Base-by-base conservation (phyloP, 2,888 invertebrate genomes). In the Geotrupes spiniger region DNA sequence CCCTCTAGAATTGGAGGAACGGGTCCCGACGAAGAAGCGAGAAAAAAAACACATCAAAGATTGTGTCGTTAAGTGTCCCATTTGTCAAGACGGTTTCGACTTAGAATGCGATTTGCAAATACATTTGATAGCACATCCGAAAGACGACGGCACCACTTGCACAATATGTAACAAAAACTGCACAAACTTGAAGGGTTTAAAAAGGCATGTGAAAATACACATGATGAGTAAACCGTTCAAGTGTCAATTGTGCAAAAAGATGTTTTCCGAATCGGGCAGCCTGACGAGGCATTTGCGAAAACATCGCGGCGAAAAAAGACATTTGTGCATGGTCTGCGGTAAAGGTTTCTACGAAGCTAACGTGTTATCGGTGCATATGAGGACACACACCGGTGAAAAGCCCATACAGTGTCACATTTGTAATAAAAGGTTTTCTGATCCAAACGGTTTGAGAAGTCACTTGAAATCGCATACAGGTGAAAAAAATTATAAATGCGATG, bases 301-400 rank as follows among this genome's bases (percentile, higher is more conserved):
- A 45, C 69, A 69, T 48, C 52, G 52, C n/a, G 69, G 69, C 1
- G 68, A 69, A 51, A 69, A 65, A 39, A 49, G 64, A 16, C 66
- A 69, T 52, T 54, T 68, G n/a, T 69, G 69, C 41, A 60, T 60
- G 1, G 57, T 64, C 5, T 69, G 69, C 47, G 68, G 68, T 2
- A 69, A 68, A 53, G 63, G 68, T 2, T 69, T 69, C 53, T 69
- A 68, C 42, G 69, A 69, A 52, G 62, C 66, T 4, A 68, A 65
- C 38, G 66, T 67, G n/a, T 53, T 69, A 14, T 55, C 62, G 1
- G 59, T 68, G 14, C 69, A 69, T 46, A 64, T 67, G 63, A 51
- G 69, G 33, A 65, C 61, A 14, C 69, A 69, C 49, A 67, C 67
- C 4, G 69, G 69, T 21, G 67, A 69, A 47, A 68, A 68, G 49